A percentile compares a stretch with the other conserved stretches of the same genome.
Conservation (phyloP, 2,888 invertebrate genomes). For the Acleris emargana region DNA sequence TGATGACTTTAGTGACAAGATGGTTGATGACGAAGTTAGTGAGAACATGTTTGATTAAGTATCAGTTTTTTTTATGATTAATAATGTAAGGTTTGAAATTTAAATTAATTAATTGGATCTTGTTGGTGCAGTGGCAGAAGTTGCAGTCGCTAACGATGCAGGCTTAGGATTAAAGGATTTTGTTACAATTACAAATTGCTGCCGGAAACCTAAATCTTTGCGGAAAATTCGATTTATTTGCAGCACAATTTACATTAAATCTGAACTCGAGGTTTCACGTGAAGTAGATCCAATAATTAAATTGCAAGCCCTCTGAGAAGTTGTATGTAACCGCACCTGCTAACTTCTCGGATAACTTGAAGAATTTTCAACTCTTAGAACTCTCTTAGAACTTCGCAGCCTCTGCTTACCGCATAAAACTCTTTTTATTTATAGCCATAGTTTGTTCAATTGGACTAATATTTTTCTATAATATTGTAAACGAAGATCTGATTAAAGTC, state of each 20-base stretch:
- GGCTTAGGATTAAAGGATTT: too few species aligned
- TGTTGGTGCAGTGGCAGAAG: not conserved
- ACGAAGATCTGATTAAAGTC: not conserved
- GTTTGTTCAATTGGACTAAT: constrained; percentile 69
- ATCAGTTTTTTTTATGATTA: too few species aligned
- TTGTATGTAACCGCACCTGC: constrained; percentile 57
- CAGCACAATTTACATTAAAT: too few species aligned
- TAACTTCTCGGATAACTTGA: constrained; percentile 59
- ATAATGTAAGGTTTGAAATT: too few species aligned
- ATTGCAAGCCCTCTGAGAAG: constrained; percentile 56
- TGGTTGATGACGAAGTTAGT: not conserved
- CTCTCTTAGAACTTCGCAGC: constrained; percentile 64
- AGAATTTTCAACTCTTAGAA: constrained; percentile 62
- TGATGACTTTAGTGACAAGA: constrained; percentile 8
- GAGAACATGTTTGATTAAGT: too few species aligned
- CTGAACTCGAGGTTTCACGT: not conserved
- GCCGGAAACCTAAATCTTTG: too few species aligned
- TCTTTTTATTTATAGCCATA: constrained; percentile 73
- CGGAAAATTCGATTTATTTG: too few species aligned
- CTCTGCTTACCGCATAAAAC: constrained; percentile 74
- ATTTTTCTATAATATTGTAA: not conserved
- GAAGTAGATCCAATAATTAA: constrained; percentile 51
- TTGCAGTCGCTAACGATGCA: not conserved
- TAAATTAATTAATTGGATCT: too few species aligned
- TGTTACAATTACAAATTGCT: too few species aligned